phyloP scores from a whole-genome alignment of 1,140 invertebrate genomes.

The Lasaia peninsularis region DNA sequence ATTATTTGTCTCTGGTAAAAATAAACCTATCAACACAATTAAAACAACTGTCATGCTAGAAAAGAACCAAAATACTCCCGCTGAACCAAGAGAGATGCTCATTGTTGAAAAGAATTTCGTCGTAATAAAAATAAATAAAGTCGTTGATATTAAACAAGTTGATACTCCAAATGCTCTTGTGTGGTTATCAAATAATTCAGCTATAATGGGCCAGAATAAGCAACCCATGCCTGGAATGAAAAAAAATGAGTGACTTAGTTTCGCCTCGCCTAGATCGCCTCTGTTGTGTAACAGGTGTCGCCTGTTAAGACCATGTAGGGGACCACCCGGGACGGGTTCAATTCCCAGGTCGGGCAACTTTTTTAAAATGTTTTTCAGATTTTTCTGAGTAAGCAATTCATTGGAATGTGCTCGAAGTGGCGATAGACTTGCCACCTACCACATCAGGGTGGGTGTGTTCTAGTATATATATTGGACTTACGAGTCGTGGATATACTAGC shows the following conservation, averaged over 20 bases:
- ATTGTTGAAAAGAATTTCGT: slow-evolving; percentile 21
- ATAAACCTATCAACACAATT: slow-evolving; percentile 67
- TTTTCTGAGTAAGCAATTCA: too few relatives aligned
- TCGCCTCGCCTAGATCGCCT: too few relatives aligned
- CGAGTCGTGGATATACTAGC: too few relatives aligned
- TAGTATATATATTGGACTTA: too few relatives aligned
- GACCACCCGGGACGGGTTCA: too few relatives aligned
- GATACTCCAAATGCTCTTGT: slow-evolving; percentile 28
- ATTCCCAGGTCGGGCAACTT: too few relatives aligned
- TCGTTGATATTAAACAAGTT: slow-evolving; percentile 12
- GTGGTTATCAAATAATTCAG: slow-evolving; percentile 32
- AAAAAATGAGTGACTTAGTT: not conserved
- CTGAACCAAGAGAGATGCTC: slow-evolving; percentile 17
- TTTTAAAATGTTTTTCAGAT: too few relatives aligned
- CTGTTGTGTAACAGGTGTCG: too few relatives aligned
- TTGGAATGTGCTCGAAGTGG: too few relatives aligned
- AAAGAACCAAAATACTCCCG: slow-evolving; percentile 29
- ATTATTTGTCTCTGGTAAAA: slow-evolving; percentile 80
- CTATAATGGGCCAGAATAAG: slow-evolving; percentile 24
- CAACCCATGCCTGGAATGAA: slow-evolving; percentile 32
- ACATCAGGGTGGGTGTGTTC: too few relatives aligned
- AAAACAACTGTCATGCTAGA: slow-evolving; percentile 17
- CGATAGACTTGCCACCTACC: too few relatives aligned
- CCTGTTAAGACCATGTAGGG: too few relatives aligned
- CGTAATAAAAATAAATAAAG: slow-evolving; percentile 16